Evolutionary conservation across 2,888 invertebrate genomes (phyloP).

Genomic region (Aphrophora alni): DNA sequence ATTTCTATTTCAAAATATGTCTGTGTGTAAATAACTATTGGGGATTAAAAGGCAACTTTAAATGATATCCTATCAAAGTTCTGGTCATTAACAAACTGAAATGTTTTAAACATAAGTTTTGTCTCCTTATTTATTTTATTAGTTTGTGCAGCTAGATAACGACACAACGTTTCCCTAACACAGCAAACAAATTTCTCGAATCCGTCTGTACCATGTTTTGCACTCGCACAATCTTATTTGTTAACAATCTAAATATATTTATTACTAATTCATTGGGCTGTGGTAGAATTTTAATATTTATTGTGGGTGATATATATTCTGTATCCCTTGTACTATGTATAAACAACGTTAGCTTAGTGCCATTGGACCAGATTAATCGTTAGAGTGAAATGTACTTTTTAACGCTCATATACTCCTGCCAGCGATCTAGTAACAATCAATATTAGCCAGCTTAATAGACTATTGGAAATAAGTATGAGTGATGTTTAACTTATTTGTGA

Average conservation of each 20-base stretch:
- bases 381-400: conserved; percentile 20
- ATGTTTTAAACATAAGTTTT: background rate
- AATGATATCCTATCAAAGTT: background rate
- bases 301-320: conserved; percentile 50
- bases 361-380: conserved; percentile 28
- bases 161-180: background rate
- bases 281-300: conserved; percentile 53
- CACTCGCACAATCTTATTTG: conserved; percentile 50
- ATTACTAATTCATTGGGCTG: conserved; percentile 52
- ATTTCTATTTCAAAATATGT: too few species aligned
- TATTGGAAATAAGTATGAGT: background rate
- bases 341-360: conserved; percentile 28
- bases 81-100: background rate
- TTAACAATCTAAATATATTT: conserved; percentile 43
- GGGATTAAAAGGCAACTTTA: background rate
- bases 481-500: background rate
- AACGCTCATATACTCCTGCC: conserved; percentile 35
- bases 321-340: conserved; percentile 29
- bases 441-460: background rate
- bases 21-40: background rate
- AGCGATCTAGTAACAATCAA: conserved; percentile 11
- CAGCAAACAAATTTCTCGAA: conserved; percentile 37
- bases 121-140: background rate
- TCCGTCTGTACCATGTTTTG: conserved; percentile 43
- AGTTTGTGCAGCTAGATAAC: background rate